Conservation (phyloP, 2,113 vertebrate genomes). For the Cynoglossus semilaevis region DNA sequence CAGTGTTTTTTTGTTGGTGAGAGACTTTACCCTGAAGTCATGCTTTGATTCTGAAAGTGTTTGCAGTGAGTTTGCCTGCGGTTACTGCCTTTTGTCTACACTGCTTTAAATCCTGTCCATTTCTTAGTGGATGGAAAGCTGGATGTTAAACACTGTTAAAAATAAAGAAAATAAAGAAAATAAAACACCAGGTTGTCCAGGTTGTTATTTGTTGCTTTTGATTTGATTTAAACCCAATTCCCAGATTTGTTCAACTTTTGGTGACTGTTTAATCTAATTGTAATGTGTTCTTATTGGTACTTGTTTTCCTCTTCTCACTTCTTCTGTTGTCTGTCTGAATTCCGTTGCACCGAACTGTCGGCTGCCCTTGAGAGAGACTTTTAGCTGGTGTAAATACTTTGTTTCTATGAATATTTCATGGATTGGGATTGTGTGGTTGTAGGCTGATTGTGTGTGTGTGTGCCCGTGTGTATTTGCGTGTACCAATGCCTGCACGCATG, state of each 20-base stretch:
- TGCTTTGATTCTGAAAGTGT: no score
- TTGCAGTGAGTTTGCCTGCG: no score
- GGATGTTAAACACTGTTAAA: no score
- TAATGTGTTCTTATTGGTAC: background rate
- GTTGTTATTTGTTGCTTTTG: no score
- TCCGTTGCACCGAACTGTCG: slow-evolving; percentile 30
- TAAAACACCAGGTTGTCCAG: no score
- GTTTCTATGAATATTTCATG: slow-evolving; percentile 58
- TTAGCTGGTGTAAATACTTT: slow-evolving; percentile 63
- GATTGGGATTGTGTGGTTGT: slow-evolving; percentile 33
- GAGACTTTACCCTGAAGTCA: no score
- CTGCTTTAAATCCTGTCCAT: no score
- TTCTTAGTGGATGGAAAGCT: no score
- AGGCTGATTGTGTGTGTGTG: slow-evolving; percentile 20
- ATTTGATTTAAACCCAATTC: background rate
- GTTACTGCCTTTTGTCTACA: no score
- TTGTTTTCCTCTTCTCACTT: slow-evolving; percentile 6
- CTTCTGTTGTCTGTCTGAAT: background rate
- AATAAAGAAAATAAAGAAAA: no score
- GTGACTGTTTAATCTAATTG: background rate
- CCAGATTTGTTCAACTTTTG: background rate
- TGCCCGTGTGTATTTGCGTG: slow-evolving; percentile 17
- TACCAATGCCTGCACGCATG: slow-evolving; percentile 32
- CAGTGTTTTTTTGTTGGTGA: no score
- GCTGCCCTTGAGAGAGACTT: slow-evolving; percentile 40